Evolutionary conservation across 2,888 invertebrate genomes (phyloP), one percentile per base, ranked within the genome.

Genomic region (Polylopha cassiicola): DNA sequence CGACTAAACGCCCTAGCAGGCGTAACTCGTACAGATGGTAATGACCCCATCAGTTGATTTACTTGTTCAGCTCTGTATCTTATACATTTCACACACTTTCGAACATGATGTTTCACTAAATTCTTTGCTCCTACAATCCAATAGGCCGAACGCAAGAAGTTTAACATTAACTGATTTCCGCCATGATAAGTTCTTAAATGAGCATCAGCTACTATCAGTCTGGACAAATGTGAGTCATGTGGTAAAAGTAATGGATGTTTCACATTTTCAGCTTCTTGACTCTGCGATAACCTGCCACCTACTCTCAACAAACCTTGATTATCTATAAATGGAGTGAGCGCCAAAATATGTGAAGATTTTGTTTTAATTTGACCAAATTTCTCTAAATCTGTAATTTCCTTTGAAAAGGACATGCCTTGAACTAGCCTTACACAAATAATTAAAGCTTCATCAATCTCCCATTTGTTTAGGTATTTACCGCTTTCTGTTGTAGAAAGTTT

Each of bases 131-230:
- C 17, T 9, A 46, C 15, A 3, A 47, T 43, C 43, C 43, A 48
- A 11, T 42, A 50, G 22, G 33, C 44, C 1, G 26, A 11, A 11
- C 44, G 27, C 18, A 50, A 33, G 6, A 31, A 41, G 11, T 38
- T 45, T 3, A 51, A 6, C 43, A 49, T 47, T n/a, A 48, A n/a
- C 28, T 43, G 37, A 5, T 39, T 44, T 5, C 55, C 53, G n/a
- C 50, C 52, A 32, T 55, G 55, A 3, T 51, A 33, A 1, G 50
- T 51, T 29, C 28, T 44, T 7, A 32, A 9, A 7, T 51, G 51
- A 5, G 46, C 47, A 11, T 49, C 47, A 7, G 11, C 24, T 6
- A 49, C 23, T 5, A 51, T 3, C 6, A 51, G 30, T 2, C 21
- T 10, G 2, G 45, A 47, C 4, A 51, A 20, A 11, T 39, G 31